A percentile compares a stretch with the other conserved stretches of the same genome.
These are phyloP conservation scores for Pediacus dermestoides DNA, from an alignment of 2,888 invertebrate genomes.

Conservation along the genomic window DNA sequence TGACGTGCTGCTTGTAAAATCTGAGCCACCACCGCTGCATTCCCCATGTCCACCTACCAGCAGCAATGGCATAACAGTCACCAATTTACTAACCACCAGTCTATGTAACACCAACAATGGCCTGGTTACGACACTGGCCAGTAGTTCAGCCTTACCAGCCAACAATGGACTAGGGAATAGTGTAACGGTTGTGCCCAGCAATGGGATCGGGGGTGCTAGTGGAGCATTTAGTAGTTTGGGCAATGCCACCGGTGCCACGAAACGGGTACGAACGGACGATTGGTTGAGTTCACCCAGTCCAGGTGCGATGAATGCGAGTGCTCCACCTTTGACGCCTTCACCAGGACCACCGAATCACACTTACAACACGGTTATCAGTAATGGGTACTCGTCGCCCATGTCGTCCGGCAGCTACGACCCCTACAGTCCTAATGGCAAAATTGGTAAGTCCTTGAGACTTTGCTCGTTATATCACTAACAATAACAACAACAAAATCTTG, in stretches of 20 bases:
- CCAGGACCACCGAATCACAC: conserved; percentile 57
- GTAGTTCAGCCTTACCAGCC: conserved; percentile 49
- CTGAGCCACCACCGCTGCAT: conserved; percentile 47
- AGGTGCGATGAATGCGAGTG: conserved; percentile 52
- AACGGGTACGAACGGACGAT: conserved; percentile 55
- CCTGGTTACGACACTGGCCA: conserved; percentile 41
- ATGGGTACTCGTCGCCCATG: conserved; percentile 82
- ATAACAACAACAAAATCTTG: no score
- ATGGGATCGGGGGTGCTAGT: conserved; percentile 32
- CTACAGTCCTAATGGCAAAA: conserved; percentile 85
- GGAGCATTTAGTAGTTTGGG: conserved; percentile 34
- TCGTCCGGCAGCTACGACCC: conserved; percentile 87
- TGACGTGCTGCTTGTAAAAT: conserved; percentile 52
- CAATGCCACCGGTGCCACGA: conserved; percentile 43
- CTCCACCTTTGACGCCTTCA: conserved; percentile 65
- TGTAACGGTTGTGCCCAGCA: conserved; percentile 28
- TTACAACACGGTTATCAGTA: conserved; percentile 56
- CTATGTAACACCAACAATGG: conserved; percentile 37
- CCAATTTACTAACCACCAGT: conserved; percentile 33
- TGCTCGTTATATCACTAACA: no score
- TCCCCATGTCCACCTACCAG: conserved; percentile 38
- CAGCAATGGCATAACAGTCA: conserved; percentile 19
- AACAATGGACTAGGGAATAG: conserved; percentile 33
- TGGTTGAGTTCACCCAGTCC: conserved; percentile 65
- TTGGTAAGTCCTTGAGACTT: conserved; percentile 81